Conservation (phyloP, 2,888 invertebrate species). For the Nowickia ferox region DNA sequence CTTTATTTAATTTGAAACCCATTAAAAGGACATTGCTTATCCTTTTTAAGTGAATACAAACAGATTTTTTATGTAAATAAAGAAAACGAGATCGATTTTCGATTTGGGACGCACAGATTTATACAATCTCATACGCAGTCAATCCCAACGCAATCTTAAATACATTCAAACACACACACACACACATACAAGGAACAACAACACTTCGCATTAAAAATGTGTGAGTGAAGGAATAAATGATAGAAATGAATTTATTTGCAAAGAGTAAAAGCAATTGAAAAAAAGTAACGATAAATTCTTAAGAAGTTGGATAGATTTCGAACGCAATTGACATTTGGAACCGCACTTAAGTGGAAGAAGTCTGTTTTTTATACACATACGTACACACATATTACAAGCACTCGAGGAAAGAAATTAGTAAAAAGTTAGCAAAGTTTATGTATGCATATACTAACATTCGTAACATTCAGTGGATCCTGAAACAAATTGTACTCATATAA, state of each 20-base stretch:
- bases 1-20: slow-evolving; percentile 84
- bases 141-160: slow-evolving; percentile 16
- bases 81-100: slow-evolving; percentile 82
- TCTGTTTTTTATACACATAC: slow-evolving; percentile 38
- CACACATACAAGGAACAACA: slow-evolving; percentile 15
- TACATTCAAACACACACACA: neutral
- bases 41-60: slow-evolving; percentile 83
- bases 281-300: slow-evolving; percentile 61
- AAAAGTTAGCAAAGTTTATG: neutral
- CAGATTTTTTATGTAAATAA: slow-evolving; percentile 83
- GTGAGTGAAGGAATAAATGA: slow-evolving; percentile 55
- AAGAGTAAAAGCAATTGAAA: slow-evolving; percentile 23
- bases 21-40: slow-evolving; percentile 84
- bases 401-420: slow-evolving; percentile 8
- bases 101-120: slow-evolving; percentile 71
- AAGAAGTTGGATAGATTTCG: slow-evolving; percentile 72
- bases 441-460: no score
- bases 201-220: slow-evolving; percentile 53
- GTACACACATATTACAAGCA: slow-evolving; percentile 33
- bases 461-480: no score
- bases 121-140: slow-evolving; percentile 43
- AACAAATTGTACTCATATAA: no score
- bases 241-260: slow-evolving; percentile 57
- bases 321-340: slow-evolving; percentile 75
- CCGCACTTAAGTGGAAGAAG: slow-evolving; percentile 73